Conservation (phyloP, 1,140 invertebrate species). For the Lasioglossum albipes region DNA sequence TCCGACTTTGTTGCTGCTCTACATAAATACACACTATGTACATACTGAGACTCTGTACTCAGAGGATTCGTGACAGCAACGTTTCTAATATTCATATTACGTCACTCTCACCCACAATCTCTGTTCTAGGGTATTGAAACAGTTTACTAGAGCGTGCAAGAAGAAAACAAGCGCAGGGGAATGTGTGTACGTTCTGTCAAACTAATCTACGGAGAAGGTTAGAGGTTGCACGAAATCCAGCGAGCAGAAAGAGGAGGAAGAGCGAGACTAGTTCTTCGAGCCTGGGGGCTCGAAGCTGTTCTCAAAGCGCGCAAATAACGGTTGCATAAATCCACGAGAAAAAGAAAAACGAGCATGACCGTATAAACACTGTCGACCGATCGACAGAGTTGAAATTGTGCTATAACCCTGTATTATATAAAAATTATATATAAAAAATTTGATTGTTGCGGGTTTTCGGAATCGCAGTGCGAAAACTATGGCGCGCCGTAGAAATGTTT, state of each 20-base stretch:
- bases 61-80: constrained; percentile 37
- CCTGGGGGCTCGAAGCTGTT: not conserved
- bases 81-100: constrained; percentile 45
- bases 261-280: not conserved
- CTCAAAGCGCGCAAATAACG: not conserved
- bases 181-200: not conserved
- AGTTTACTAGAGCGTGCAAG: not conserved
- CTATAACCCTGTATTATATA: not conserved
- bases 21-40: not conserved
- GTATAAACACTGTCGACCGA: not conserved
- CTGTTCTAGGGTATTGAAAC: not conserved
- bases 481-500: not conserved
- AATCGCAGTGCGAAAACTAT: no score
- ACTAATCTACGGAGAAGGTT: not conserved
- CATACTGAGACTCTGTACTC: not conserved
- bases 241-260: not conserved
- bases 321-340: not conserved
- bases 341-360: not conserved
- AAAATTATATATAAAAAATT: not conserved
- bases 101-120: constrained; percentile 31
- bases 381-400: not conserved
- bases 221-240: not conserved
- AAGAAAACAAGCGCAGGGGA: not conserved
- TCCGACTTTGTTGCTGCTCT: constrained; percentile 50
- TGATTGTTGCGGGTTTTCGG: no score